Evolutionary conservation across 2,113 vertebrate genomes (phyloP), one percentile per base, ranked within the genome.

Genomic region (Channa maculata): DNA sequence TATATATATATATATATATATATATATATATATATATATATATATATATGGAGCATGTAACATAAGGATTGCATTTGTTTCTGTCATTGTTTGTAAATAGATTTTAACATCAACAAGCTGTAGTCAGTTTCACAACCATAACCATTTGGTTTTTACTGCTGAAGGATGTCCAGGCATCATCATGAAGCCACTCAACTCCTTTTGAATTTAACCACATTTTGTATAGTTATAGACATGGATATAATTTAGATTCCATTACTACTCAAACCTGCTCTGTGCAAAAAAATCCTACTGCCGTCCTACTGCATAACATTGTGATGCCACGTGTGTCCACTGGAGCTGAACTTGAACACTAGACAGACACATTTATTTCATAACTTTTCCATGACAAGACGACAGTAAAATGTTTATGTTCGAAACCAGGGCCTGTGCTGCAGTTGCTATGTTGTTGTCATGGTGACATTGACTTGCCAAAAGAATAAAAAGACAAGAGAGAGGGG

Each of bases 361-460:
- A 63, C 66, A 55, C 36, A 80, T 68, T 65, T 57, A 50, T 68
- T 77, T 88, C 34, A 52, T 58, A 67, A 54, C 78, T 64, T 77
- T 68, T 65, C 62, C 59, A 5, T 34, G 66, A 72, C 53, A 68
- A 39, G 59, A 37, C 12, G 44, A 44, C 62, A 5, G 62, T 45
- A 55, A 82, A 44, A 52, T 65, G 70, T 77, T 83, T 75, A 69
- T 76, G 45, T 76, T 4, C 8, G 48, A 46, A 33, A 46, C 43
- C 0, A 33, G 0, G n/a, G 15, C 62, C 36, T 39, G 38, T n/a
- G 8, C 38, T 1, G 2, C 55, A 6, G 71, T 86, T 68, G 65
- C 85, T 85, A 79, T 59, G 61, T 33, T 38, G 71, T 86, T 41
- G 78, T 55, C 69, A 68, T 70, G 78, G 84, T 10, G 54, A 84